Conservation (phyloP, 2,113 vertebrate species). For the Nesoenas mayeri region DNA sequence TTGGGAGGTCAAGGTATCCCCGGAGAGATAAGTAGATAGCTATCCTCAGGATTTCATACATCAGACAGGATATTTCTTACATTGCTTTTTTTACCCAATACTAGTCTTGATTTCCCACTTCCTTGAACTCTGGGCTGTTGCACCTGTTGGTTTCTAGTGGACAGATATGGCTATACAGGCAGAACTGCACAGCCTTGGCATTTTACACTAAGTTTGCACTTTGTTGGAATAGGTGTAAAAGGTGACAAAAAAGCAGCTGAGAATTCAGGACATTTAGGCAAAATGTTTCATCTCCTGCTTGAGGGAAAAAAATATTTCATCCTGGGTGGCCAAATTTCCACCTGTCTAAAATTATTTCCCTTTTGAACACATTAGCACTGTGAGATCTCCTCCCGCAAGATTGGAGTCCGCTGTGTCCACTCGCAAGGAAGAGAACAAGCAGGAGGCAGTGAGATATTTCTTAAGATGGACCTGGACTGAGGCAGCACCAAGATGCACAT, state of each 20-base stretch:
- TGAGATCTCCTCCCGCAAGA: background rate
- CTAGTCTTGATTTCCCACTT: background rate
- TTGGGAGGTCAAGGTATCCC: background rate
- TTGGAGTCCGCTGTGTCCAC: background rate
- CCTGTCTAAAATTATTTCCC: background rate
- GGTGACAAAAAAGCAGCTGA: background rate
- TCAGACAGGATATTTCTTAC: background rate
- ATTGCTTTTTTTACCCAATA: background rate
- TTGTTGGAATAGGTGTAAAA: background rate
- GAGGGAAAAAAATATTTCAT: background rate
- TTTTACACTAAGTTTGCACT: background rate
- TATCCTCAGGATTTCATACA: background rate
- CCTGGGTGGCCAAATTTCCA: background rate
- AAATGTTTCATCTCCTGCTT: background rate
- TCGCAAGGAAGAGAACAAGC: background rate
- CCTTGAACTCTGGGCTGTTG: background rate
- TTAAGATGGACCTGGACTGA: background rate
- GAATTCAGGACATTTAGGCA: background rate
- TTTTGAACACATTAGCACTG: background rate
- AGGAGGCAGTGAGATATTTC: background rate
- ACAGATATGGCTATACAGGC: background rate
- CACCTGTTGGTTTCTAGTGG: background rate
- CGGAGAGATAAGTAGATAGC: background rate
- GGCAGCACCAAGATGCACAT: fast-evolving
- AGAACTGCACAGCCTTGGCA: background rate